Evolutionary conservation across 2,888 invertebrate genomes (phyloP).

Genomic region (Charanyca ferruginea): DNA sequence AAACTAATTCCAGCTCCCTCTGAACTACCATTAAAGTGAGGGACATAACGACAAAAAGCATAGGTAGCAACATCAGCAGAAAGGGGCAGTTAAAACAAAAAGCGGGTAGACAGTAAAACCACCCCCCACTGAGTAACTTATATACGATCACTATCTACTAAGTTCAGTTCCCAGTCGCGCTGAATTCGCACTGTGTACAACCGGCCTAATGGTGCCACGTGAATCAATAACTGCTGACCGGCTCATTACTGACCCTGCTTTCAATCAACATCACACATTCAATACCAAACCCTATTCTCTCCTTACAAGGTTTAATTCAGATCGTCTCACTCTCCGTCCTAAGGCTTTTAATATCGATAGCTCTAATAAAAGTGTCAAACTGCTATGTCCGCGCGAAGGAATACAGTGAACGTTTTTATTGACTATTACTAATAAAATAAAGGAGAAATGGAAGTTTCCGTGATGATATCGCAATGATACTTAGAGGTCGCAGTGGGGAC

Average conservation of each 20-base stretch:
- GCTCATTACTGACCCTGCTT: slow-evolving; percentile 87
- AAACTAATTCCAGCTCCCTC: slow-evolving; percentile 46
- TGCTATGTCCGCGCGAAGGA: slow-evolving; percentile 78
- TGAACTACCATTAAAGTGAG: slow-evolving; percentile 33
- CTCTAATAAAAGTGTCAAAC: slow-evolving; percentile 82
- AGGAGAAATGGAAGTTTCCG: slow-evolving; percentile 69
- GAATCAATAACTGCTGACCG: slow-evolving; percentile 90
- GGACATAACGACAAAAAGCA: slow-evolving; percentile 45
- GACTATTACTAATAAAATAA: slow-evolving; percentile 82
- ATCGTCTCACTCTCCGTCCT: slow-evolving; percentile 48
- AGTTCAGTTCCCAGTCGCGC: slow-evolving; percentile 63
- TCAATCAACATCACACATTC: slow-evolving; percentile 77
- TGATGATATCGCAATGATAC: slow-evolving; percentile 66
- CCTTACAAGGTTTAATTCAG: slow-evolving; percentile 51
- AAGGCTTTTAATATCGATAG: slow-evolving; percentile 78
- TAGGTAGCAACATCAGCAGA: slow-evolving; percentile 54
- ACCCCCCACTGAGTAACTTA: slow-evolving; percentile 57
- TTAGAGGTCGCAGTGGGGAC: slow-evolving; percentile 55
- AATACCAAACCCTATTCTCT: slow-evolving; percentile 64
- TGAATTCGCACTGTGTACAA: slow-evolving; percentile 72
- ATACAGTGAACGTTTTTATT: slow-evolving; percentile 82
- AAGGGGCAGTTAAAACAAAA: slow-evolving; percentile 61
- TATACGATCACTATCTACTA: slow-evolving; percentile 65
- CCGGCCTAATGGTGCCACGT: slow-evolving; percentile 80
- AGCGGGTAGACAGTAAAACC: slow-evolving; percentile 56